Percentiles rank a stretch among this genome's conserved stretches.
phyloP scores from a whole-genome alignment of 2,113 vertebrate genomes.

The Sebastes fasciatus region DNA sequence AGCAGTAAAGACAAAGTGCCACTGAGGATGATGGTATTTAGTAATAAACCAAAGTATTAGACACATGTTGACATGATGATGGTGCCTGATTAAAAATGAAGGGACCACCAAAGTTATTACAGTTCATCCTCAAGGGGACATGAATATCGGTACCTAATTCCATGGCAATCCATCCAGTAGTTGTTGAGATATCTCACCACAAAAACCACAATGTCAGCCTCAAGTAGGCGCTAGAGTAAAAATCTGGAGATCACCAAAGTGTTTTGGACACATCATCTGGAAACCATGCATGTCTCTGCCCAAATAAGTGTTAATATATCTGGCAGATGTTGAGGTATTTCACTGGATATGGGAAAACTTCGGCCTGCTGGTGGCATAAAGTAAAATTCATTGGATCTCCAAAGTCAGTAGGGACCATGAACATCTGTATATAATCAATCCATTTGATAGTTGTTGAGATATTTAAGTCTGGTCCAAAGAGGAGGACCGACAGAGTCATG shows the following conservation, averaged over 20 bases:
- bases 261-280: background rate
- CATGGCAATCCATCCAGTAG: no score
- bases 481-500: background rate
- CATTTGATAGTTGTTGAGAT: background rate
- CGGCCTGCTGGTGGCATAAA: background rate
- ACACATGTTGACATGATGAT: background rate
- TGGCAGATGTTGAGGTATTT: background rate
- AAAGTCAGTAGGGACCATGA: background rate
- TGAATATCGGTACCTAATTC: no score
- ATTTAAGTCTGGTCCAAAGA: background rate
- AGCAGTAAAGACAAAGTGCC: background rate
- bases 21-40: background rate
- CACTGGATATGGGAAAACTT: background rate
- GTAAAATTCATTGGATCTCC: background rate
- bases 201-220: background rate
- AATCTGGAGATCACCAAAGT: background rate
- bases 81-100: background rate
- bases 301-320: background rate
- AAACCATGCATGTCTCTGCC: background rate
- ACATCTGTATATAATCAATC: background rate
- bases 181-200: no score
- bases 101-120: background rate
- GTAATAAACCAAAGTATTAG: background rate
- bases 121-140: no score
- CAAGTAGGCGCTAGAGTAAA: background rate